These are phyloP conservation scores for Sarcophilus harrisii DNA, from an alignment of 2,797 vertebrate species.

Conservation along the genomic window DNA sequence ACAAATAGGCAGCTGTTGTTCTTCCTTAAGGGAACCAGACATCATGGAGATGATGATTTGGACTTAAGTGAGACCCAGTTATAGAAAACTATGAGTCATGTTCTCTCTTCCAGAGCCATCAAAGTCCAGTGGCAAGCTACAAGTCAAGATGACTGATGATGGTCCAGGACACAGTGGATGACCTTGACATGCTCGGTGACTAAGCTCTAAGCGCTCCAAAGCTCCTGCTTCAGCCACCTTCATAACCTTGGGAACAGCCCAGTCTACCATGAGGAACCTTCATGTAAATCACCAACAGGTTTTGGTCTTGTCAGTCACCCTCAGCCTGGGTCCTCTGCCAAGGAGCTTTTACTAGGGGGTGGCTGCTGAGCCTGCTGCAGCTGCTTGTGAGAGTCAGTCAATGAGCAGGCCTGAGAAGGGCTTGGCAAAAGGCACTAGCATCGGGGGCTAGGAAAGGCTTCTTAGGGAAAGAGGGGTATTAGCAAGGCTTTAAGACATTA, in stretches of 20 bases:
- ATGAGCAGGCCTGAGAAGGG: background rate
- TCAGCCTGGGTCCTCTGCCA: background rate
- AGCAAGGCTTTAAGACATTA: background rate
- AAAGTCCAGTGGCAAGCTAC: background rate
- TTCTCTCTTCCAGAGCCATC: background rate
- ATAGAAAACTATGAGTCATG: background rate
- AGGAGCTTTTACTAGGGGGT: background rate
- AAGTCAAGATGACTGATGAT: background rate
- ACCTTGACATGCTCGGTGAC: background rate
- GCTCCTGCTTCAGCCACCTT: background rate
- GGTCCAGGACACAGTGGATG: background rate
- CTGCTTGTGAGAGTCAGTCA: background rate
- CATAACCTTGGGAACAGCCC: background rate
- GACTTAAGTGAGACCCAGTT: background rate
- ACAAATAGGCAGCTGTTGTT: background rate
- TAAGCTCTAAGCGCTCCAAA: background rate
- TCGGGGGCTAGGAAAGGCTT: background rate
- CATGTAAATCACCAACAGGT: background rate
- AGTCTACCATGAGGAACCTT: background rate
- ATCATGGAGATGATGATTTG: background rate
- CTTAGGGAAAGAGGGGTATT: background rate
- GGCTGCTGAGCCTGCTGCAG: background rate
- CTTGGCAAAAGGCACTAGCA: background rate
- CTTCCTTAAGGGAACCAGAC: background rate
- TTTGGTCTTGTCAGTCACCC: background rate